Evolutionary conservation across 2,113 vertebrate genomes (phyloP).

Genomic region (Atractosteus spatula): DNA sequence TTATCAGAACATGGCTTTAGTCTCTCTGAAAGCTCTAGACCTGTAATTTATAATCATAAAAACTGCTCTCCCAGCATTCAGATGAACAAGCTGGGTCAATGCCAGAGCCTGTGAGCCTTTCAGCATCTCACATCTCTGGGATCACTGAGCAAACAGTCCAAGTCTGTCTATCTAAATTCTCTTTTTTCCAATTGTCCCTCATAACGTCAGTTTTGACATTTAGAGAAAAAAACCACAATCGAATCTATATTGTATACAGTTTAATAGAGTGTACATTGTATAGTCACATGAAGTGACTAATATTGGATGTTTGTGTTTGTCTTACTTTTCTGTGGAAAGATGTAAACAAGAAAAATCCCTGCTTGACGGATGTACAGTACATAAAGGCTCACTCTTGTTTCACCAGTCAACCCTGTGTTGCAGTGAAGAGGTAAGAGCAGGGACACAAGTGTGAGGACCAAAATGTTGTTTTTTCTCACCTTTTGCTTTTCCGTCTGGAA

Average conservation of each 20-base stretch:
- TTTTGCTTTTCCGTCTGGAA: too few relatives aligned
- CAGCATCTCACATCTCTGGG: constrained; percentile 7
- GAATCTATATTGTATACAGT: background rate
- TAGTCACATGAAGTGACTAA: constrained; percentile 10
- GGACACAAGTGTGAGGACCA: too few relatives aligned
- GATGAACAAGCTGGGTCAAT: background rate
- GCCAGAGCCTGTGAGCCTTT: constrained; percentile 12
- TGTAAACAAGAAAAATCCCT: background rate
- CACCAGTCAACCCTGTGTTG: too few relatives aligned
- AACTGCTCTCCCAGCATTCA: background rate
- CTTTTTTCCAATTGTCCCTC: constrained; percentile 3
- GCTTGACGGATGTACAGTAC: too few relatives aligned
- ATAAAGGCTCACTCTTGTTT: too few relatives aligned
- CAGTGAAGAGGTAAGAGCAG: too few relatives aligned
- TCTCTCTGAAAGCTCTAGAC: background rate
- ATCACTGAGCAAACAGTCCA: background rate
- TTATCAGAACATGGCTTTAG: too few relatives aligned
- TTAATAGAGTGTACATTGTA: constrained; percentile 7
- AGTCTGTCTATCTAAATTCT: background rate
- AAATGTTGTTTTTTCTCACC: too few relatives aligned
- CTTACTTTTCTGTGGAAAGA: background rate
- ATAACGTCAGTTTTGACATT: constrained; percentile 11
- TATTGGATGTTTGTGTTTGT: background rate
- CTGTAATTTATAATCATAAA: constrained; percentile 13
- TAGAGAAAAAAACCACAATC: background rate